Percentiles rank a stretch among this genome's conserved stretches.
Conservation (phyloP, 2,113 vertebrate species). For the Gorsachius goisagi region DNA sequence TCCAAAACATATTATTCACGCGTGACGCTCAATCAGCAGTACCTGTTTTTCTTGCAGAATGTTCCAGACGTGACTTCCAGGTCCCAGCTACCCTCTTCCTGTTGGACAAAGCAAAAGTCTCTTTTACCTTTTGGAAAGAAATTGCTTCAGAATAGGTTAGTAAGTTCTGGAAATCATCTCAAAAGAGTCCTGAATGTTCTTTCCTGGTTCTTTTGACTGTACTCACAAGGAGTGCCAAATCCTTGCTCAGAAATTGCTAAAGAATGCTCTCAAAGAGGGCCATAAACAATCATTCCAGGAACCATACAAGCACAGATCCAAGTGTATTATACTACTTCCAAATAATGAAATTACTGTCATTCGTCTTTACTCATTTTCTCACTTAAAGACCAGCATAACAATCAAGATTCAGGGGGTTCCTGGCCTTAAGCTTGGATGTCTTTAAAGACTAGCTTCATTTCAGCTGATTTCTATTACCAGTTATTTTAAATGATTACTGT, state of each 20-base stretch:
- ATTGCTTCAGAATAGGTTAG: background rate
- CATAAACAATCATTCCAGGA: background rate
- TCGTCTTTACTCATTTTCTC: background rate
- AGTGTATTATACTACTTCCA: conserved; percentile 11
- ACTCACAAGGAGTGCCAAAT: background rate
- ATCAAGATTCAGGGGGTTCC: background rate
- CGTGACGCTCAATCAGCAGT: background rate
- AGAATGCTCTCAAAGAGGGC: background rate
- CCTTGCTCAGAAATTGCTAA: conserved; percentile 6
- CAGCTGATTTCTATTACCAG: conserved; percentile 36
- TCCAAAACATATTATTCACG: conserved; percentile 27
- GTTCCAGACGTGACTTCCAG: conserved; percentile 6
- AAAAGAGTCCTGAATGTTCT: background rate
- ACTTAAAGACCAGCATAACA: background rate
- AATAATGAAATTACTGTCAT: background rate
- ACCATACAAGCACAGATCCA: background rate
- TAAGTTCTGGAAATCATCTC: conserved; percentile 25
- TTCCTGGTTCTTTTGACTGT: background rate
- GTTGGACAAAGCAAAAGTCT: background rate
- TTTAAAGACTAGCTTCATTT: background rate
- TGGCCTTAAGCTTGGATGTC: background rate
- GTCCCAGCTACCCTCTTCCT: background rate
- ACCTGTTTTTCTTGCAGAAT: conserved; percentile 19
- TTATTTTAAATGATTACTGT: conserved; percentile 17
- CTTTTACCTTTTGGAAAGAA: conserved; percentile 11